Conservation (phyloP, 2,888 invertebrate species). For the Pardosa pseudoannulata region DNA sequence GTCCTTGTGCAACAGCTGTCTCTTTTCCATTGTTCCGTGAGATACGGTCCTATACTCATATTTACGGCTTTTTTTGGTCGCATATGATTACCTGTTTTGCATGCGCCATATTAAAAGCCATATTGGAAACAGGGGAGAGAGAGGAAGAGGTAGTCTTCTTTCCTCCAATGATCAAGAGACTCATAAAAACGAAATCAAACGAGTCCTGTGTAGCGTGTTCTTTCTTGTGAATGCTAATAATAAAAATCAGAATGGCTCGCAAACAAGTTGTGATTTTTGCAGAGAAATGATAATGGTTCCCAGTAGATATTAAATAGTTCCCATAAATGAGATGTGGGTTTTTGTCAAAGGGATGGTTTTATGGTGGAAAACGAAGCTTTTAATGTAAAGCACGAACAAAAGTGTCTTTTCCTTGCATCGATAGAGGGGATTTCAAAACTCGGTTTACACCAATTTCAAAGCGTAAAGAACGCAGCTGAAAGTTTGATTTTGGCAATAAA, state of each 20-base stretch:
- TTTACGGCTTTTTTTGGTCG: conserved; percentile 62
- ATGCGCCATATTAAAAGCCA: conserved; percentile 62
- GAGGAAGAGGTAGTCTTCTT: not conserved
- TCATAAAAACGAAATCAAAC: conserved; percentile 65
- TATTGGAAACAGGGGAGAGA: not conserved
- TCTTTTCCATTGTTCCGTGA: conserved; percentile 52
- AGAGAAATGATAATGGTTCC: conserved; percentile 45
- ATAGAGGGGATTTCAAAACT: too few species aligned
- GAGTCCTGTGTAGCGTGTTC: conserved; percentile 7
- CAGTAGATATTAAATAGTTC: conserved; percentile 32
- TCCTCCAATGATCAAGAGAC: conserved; percentile 65
- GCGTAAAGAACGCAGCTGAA: too few species aligned
- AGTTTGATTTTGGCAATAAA: too few species aligned
- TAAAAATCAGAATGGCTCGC: conserved; percentile 27
- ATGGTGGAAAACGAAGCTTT: conserved; percentile 5
- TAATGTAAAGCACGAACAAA: too few species aligned
- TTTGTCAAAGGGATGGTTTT: conserved; percentile 8
- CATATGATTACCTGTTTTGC: conserved; percentile 68
- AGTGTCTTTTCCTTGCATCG: too few species aligned
- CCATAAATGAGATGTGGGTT: conserved; percentile 20
- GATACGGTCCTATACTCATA: conserved; percentile 64
- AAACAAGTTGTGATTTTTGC: conserved; percentile 51
- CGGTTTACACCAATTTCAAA: too few species aligned
- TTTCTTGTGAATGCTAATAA: conserved; percentile 58
- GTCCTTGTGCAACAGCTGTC: conserved; percentile 60